These are phyloP conservation scores for Diachasmimorpha longicaudata DNA, from an alignment of 1,140 invertebrate genomes.

Conservation along the genomic window DNA sequence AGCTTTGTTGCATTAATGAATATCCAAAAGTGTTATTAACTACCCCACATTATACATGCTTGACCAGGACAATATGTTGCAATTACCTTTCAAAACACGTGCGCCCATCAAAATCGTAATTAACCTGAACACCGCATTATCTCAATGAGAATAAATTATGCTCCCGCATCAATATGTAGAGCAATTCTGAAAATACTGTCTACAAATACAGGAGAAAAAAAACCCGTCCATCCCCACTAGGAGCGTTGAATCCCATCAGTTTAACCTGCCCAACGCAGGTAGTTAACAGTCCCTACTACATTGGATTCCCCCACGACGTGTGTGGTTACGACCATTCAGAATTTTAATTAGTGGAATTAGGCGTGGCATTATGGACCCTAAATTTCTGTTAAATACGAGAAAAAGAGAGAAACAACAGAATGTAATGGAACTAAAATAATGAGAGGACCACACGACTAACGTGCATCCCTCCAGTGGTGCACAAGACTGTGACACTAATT, in stretches of 20 bases:
- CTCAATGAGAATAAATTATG: background rate
- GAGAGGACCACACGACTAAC: conserved; percentile 16
- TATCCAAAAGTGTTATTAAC: background rate
- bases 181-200: background rate
- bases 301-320: conserved; percentile 11
- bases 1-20: background rate
- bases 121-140: conserved; percentile 3
- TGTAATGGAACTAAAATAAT: conserved; percentile 14
- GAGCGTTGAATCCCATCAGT: background rate
- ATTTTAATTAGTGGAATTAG: conserved; percentile 54
- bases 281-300: conserved; percentile 9
- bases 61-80: background rate
- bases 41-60: background rate
- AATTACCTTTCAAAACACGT: conserved; percentile 4
- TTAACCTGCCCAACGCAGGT: conserved; percentile 5
- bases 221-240: background rate
- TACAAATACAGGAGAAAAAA: background rate
- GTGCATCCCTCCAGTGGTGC: conserved; percentile 28
- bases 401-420: conserved; percentile 13
- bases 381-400: conserved; percentile 47
- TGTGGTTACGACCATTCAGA: conserved; percentile 38
- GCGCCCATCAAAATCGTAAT: conserved; percentile 20
- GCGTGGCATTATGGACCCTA: conserved; percentile 44
- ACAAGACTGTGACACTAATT: conserved; percentile 43
- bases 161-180: background rate